phyloP scores from a whole-genome alignment of 1,140 invertebrate genomes.

The Drosophila subobscura region DNA sequence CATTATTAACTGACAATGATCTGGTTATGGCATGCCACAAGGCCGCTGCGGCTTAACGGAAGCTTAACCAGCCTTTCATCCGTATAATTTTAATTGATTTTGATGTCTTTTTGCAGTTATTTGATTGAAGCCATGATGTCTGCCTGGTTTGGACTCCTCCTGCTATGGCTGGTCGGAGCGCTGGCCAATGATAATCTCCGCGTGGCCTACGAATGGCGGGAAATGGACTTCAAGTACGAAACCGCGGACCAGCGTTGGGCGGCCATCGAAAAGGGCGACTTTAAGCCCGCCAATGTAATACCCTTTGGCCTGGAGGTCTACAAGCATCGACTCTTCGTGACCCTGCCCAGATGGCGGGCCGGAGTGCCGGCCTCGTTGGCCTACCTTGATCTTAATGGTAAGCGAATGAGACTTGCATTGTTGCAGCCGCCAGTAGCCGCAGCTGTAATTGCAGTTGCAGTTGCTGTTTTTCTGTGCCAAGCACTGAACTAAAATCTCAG shows the following conservation, averaged over 20 bases:
- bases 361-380: conserved; percentile 90
- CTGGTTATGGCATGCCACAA: conserved; percentile 33
- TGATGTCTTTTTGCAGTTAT: conserved; percentile 26
- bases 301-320: conserved; percentile 89
- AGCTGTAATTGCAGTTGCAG: conserved; percentile 35
- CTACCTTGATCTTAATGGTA: conserved; percentile 89
- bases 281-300: conserved; percentile 88
- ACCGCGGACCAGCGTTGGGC: conserved; percentile 84
- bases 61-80: conserved; percentile 20
- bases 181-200: conserved; percentile 86
- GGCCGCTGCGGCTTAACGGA: conserved; percentile 36
- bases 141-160: conserved; percentile 20
- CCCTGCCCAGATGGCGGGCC: conserved; percentile 89
- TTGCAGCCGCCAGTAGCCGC: conserved; percentile 21
- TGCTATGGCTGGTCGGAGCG: conserved; percentile 45
- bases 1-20: conserved; percentile 14
- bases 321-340: conserved; percentile 87
- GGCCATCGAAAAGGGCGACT: conserved; percentile 85
- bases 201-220: conserved; percentile 89
- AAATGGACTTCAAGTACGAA: conserved; percentile 88
- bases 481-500: conserved; percentile 35
- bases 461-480: conserved; percentile 49
- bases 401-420: conserved; percentile 59
- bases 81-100: conserved; percentile 26
- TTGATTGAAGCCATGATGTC: conserved; percentile 46